Evolutionary conservation across 2,113 vertebrate species (phyloP).

Genomic region (Neomonachus schauinslandi): DNA sequence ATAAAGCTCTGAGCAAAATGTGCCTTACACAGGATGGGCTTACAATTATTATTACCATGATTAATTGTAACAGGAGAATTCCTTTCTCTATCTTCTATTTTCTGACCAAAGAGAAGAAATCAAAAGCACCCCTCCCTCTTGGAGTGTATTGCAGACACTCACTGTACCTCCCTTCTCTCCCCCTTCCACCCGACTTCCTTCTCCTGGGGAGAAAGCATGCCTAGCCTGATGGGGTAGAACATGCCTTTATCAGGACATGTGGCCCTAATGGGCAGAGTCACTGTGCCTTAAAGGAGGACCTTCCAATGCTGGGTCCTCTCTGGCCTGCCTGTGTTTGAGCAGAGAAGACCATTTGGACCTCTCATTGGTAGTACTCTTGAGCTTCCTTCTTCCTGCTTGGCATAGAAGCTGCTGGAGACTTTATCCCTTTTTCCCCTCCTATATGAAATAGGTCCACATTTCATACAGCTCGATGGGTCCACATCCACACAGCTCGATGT

Average conservation of each 20-base stretch:
- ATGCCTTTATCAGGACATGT: neutral
- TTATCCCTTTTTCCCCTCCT: neutral
- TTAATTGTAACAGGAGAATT: neutral
- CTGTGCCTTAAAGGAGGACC: neutral
- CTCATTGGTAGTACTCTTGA: neutral
- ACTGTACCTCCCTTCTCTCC: too few relatives aligned
- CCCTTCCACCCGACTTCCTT: accelerated
- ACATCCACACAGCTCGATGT: neutral
- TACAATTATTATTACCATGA: neutral
- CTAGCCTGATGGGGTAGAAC: accelerated
- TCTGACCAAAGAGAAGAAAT: neutral
- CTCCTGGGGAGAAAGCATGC: neutral
- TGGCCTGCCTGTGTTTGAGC: neutral
- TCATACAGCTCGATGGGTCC: neutral
- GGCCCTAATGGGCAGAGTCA: neutral
- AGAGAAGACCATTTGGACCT: accelerated
- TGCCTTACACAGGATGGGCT: neutral
- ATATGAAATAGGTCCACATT: neutral
- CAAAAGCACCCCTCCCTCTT: accelerated
- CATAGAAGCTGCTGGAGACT: neutral
- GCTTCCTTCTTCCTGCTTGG: neutral
- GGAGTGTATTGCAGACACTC: neutral
- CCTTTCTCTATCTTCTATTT: neutral
- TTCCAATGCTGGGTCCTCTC: too few relatives aligned
- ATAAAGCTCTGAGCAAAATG: neutral